These are phyloP conservation scores for Timema podura DNA, from an alignment of 2,888 invertebrate genomes.

Conservation along the genomic window DNA sequence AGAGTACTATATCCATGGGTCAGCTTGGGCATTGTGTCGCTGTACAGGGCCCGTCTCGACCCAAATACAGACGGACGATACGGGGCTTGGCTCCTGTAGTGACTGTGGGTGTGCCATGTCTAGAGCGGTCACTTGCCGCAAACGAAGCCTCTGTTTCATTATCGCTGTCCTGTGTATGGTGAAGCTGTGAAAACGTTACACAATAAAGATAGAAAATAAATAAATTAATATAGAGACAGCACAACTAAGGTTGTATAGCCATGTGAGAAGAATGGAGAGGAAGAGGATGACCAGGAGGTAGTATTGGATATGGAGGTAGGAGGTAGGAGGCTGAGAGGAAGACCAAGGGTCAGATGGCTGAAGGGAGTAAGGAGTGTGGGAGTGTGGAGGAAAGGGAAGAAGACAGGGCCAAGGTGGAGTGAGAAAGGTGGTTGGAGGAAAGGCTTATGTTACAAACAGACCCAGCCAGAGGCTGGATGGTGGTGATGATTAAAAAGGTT, in stretches of 20 bases:
- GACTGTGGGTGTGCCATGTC: slow-evolving; percentile 15
- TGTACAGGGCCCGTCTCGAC: slow-evolving; percentile 23
- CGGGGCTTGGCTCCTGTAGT: slow-evolving; percentile 9
- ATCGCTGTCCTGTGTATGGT: not conserved
- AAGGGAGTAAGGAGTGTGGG: too few species aligned
- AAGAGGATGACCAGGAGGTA: too few species aligned
- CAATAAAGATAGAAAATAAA: too few species aligned
- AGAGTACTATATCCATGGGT: slow-evolving; percentile 16
- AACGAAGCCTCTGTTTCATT: slow-evolving; percentile 29
- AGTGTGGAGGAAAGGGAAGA: too few species aligned
- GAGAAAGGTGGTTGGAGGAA: not conserved
- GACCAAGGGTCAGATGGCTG: too few species aligned
- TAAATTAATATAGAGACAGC: too few species aligned
- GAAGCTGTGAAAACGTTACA: too few species aligned
- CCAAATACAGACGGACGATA: slow-evolving; percentile 24
- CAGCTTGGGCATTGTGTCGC: slow-evolving; percentile 20
- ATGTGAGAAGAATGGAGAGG: too few species aligned
- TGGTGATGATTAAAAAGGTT: slow-evolving; percentile 9
- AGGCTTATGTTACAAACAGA: too few species aligned
- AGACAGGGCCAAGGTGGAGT: not conserved
- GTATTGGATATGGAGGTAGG: too few species aligned
- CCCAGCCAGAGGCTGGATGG: not conserved
- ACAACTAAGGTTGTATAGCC: too few species aligned
- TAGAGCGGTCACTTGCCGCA: slow-evolving; percentile 28
- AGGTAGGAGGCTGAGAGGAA: too few species aligned